Evolutionary conservation across 92 coral and sea anemone species (phyloP), one percentile per base, ranked within the genome.

Genomic region (Zoanthus sociatus): DNA sequence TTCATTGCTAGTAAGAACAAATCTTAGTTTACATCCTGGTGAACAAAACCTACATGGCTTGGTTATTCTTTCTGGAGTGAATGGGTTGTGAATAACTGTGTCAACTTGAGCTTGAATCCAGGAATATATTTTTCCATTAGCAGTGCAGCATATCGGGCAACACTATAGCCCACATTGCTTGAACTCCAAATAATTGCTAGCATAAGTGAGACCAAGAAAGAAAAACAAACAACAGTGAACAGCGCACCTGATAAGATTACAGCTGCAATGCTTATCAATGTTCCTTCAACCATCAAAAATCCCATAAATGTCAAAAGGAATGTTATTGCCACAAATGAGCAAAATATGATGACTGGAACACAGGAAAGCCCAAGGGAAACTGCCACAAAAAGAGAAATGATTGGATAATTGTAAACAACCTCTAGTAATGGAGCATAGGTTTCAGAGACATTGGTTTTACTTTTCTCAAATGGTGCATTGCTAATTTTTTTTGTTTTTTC

Each of bases 271-370:
- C 75, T 66, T 51, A 81, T 47, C 61, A 81, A 4, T 9, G 85
- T 81, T 10, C 85, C 85, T 67, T 81, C 75, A 64, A 81, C 60
- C 75, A 81, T 66, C 56, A 81, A 20, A 31, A 81, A 81, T 47
- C 85, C 75, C 58, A 66, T 9, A 67, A 81, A 81, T 45, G 85
- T 81, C 12, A 81, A 6, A 18, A 81, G 26, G 63, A 66, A 66
- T 46, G 85, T 63, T 46, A 66, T 53, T 1, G 85, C 21, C 11
- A 66, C 85, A 45, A 81, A 81, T 54, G 74, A 64, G 60, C 73
- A 64, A 53, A 81, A 81, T 11, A 81, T 46, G 44, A 68, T 64
- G 12, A 81, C 31, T 20, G 85, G 85, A n/a, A 81, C 33, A 9
- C 44, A 66, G 5, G 85, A 67, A 7, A 81, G 47, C 10, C 85